Conservation (phyloP, 2,797 vertebrate genomes). For the Propithecus perrieri region DNA sequence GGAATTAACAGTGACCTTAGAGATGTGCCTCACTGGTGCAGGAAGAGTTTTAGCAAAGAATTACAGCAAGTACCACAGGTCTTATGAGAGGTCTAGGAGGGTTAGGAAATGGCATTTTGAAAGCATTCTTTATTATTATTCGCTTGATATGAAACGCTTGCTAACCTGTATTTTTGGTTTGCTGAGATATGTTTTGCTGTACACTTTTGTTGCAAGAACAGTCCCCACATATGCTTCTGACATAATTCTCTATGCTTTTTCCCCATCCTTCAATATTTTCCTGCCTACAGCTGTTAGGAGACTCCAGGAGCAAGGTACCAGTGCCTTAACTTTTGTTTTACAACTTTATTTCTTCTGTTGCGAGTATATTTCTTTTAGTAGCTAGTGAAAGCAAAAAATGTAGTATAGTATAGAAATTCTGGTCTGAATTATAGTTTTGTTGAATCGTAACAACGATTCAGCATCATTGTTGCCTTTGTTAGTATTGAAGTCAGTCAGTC, state of each 20-base stretch:
- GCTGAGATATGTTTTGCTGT: slow-evolving; percentile 86
- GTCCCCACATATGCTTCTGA: slow-evolving; percentile 89
- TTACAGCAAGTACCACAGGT: neutral
- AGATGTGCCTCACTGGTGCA: neutral
- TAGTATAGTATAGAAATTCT: slow-evolving; percentile 38
- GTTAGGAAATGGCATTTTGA: slow-evolving; percentile 65
- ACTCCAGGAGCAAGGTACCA: slow-evolving; percentile 99
- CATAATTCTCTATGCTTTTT: slow-evolving; percentile 93
- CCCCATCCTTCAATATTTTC: slow-evolving; percentile 90
- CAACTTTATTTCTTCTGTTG: slow-evolving; percentile 80
- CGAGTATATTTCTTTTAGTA: slow-evolving; percentile 73
- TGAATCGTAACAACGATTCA: neutral
- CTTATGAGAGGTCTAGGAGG: neutral
- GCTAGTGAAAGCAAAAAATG: slow-evolving; percentile 50
- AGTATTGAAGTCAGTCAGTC: neutral
- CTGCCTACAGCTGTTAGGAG: slow-evolving; percentile 98
- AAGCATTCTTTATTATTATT: slow-evolving; percentile 79
- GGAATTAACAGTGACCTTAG: neutral
- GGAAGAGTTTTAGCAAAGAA: neutral
- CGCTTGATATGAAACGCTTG: slow-evolving; percentile 78
- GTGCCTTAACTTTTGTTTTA: slow-evolving; percentile 88
- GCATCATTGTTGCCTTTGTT: neutral
- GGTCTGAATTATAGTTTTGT: slow-evolving; percentile 10
- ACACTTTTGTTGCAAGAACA: slow-evolving; percentile 87
- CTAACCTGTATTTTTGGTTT: slow-evolving; percentile 85